These are phyloP conservation scores for Lutjanus campechanus DNA, from an alignment of 2,797 vertebrate species.

Conservation along the genomic window DNA sequence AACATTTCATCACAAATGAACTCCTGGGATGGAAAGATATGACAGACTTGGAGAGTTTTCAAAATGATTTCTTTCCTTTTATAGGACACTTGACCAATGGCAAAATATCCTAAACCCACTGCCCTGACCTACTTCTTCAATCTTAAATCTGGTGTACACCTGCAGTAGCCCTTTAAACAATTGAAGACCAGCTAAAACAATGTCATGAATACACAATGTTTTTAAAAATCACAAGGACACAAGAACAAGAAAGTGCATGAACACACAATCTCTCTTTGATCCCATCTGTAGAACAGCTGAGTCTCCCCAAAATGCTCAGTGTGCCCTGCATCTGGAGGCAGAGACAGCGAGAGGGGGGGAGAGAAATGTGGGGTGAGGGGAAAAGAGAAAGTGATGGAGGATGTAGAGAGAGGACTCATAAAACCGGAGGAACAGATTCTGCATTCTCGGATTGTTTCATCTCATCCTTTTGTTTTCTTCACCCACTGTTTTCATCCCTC, in stretches of 20 bases:
- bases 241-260: conserved; percentile 14
- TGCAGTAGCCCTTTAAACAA: conserved; percentile 14
- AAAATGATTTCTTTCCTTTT: conserved; percentile 4
- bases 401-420: conserved; percentile 14
- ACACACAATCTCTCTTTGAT: conserved; percentile 57
- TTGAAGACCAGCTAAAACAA: background rate
- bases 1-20: conserved; percentile 7
- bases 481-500: conserved; percentile 32
- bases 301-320: conserved; percentile 35
- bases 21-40: conserved; percentile 11
- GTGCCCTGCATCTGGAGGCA: conserved; percentile 51
- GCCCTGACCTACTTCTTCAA: conserved; percentile 11
- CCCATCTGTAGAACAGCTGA: conserved; percentile 77
- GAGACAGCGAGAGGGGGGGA: conserved; percentile 11
- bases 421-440: conserved; percentile 27
- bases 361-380: conserved; percentile 22
- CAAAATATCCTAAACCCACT: conserved; percentile 1
- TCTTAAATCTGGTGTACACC: conserved; percentile 6
- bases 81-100: conserved; percentile 9
- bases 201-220: conserved; percentile 21
- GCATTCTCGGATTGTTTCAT: conserved; percentile 35
- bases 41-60: conserved; percentile 3
- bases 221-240: conserved; percentile 20
- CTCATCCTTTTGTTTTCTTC: conserved; percentile 38
- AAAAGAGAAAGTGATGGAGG: conserved; percentile 27